A percentile compares a stretch with the other conserved stretches of the same genome.
phyloP scores from a whole-genome alignment of 2,888 invertebrate species.

The Caenorhabditis sp. region DNA sequence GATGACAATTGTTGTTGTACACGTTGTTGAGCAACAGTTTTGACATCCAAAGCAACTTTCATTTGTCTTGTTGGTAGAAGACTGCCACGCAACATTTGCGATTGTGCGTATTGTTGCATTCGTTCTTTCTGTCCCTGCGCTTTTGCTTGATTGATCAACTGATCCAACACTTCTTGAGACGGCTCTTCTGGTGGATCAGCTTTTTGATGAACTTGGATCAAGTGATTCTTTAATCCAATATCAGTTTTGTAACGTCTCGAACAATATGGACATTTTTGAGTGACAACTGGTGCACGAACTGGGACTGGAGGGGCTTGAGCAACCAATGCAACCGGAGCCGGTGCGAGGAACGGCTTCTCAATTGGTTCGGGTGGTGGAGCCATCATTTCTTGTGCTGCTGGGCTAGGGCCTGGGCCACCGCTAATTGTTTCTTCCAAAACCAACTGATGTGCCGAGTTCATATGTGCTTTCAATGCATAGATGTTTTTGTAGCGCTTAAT shows the following conservation, averaged over 20 bases:
- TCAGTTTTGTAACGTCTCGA: conserved; percentile 48
- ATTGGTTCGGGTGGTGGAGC: no score
- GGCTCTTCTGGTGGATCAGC: conserved; percentile 14
- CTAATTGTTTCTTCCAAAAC: conserved; percentile 15
- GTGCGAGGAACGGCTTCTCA: no score
- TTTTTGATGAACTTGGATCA: conserved; percentile 42
- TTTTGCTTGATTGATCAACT: conserved; percentile 37
- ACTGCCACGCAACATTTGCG: no score
- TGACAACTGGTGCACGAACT: no score
- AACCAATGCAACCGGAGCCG: no score
- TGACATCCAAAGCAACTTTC: no score
- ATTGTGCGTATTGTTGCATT: not conserved
- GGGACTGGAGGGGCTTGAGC: no score
- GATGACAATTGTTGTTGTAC: no score
- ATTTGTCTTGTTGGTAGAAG: no score
- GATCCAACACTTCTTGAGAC: conserved; percentile 32
- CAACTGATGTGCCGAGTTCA: conserved; percentile 28
- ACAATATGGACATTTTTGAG: conserved; percentile 40
- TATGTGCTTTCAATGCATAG: conserved; percentile 31
- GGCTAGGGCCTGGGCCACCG: no score
- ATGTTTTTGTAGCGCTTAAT: conserved; percentile 42
- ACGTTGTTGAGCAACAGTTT: no score
- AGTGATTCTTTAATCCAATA: conserved; percentile 42
- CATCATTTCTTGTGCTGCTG: no score
- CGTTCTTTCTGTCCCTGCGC: conserved; percentile 32